Evolutionary conservation across 1,140 invertebrate genomes (phyloP), one percentile per base, ranked within the genome.

Genomic region (Tetraneura akinire): DNA sequence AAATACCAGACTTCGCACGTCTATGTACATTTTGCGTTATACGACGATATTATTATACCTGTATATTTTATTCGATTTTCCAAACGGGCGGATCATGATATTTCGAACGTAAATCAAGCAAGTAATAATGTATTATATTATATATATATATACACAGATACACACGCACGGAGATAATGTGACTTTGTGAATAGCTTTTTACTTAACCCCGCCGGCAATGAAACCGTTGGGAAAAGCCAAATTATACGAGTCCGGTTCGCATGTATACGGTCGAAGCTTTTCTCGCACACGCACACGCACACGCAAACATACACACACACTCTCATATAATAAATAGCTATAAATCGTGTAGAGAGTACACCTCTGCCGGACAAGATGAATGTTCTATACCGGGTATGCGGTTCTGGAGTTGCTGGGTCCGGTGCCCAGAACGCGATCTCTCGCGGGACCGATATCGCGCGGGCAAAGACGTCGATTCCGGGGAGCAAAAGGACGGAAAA

Each of bases 221-320:
- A 37, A 37, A 68, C 66, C 66, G 21, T 8, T 68, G 66, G 66
- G 66, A 68, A 68, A 68, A 47, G 66, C 66, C 66, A 23, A 47
- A 47, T 23, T 45, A 47, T 42, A 13, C 37, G 42, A n/a, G n/a
- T n/a, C 16, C 21, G 66, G 66, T 47, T 42, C 21, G 66, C 66
- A 16, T 62, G 16, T 62, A 62, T 23, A 62, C n/a, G n/a, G n/a
- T 21, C n/a, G 14, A 10, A 21, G n/a, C 64, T 14, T 47, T 11
- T 45, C 62, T 66, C 11, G 18, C 62, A 4, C 32, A 4, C 32
- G 32, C 32, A 4, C 32, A 4, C 37, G 23, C 29, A 9, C 6
- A 16, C 1, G 10, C n/a, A n/a, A n/a, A 4, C 32, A 8, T 8
- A 4, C 32, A 4, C 37, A 14, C 29, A 9, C 6, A 16, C 1